Evolutionary conservation across 1,140 invertebrate genomes (phyloP), one percentile per base, ranked within the genome.

Genomic region (Phocides pigmalion): DNA sequence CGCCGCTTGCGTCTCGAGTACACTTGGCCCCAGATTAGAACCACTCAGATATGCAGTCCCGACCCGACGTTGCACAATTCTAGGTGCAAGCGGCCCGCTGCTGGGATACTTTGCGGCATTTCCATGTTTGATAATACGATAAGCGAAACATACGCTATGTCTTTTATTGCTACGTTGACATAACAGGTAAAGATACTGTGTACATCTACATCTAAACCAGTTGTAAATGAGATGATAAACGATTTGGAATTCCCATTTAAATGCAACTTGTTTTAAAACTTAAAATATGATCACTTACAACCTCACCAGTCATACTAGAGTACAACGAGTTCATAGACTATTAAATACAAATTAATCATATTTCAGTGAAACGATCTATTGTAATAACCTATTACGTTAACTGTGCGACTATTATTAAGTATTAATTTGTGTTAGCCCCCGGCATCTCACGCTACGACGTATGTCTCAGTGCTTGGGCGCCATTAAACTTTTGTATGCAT

Each of bases 91-190:
- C 22, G 66, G 35, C 54, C 59, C 62, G 51, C 64, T n/a, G n/a
- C n/a, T 37, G 64, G 61, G 75, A 78, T 62, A 65, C 53, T 66
- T 62, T 64, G 58, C 58, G 42, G 62, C 62, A 63, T 74, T 72
- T 72, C 66, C 72, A 77, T 68, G 61, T 74, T 76, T 76, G 76
- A 77, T 82, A 68, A 80, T 56, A 53, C 61, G 76, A 81, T 81
- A 79, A 81, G 70, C 47, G 15, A 51, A 61, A 28, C 25, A 28
- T 28, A 63, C 64, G 51, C 62, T 44, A 63, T 32, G 44, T 64
- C 50, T 69, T 69, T 51, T 70, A 63, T 65, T 63, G 56, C 49
- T 42, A 32, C 32, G 51, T 47, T 69, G 50, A 66, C 44, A 53
- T 51, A 44, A 62, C 58, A 62, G 4, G 25, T 62, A 47, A 15